Base-by-base conservation (phyloP, 2,797 vertebrate genomes). In the Mus minutoides region DNA sequence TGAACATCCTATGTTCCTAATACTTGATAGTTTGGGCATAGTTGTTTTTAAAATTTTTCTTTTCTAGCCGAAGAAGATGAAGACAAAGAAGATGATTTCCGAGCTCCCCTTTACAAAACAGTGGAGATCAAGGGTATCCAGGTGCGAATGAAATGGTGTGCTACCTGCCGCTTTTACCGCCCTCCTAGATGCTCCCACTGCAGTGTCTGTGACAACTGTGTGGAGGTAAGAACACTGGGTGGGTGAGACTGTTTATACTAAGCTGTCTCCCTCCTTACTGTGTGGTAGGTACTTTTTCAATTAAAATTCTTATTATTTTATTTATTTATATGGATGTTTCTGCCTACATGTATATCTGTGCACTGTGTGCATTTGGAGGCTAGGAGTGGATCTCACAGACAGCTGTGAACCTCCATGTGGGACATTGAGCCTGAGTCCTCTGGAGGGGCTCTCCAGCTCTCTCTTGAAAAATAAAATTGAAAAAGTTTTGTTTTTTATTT, bases 61-160 rank as follows among this genome's bases (percentile, higher is more conserved):
- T 0, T 0, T 0, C 79, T 67, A 99, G 99, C 99, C 76, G 99
- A 99, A 97, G 99, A 99, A 97, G 99, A 99, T 77, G 99, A 99
- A 98, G 99, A 99, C 96, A 99, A 99, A 98, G 99, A 99, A 97
- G 99, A 99, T 5, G 99, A 99, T 98, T 99, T 99, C 98, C 99
- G 99, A 0, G 99, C 99, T 73, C 99, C 99, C 0, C 99, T 99
- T 21, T 99, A 99, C 97, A 99, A 99, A 98, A 99, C 99, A 0
- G 99, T 99, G 98, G 99, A 99, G 98, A 99, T 99, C 98, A 99
- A 99, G 97, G 99, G 99, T 89, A 99, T 99, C 97, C 99, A 99
- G 98, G 99, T 99, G 98, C 99, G 99, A 98, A 99, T 99, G 99
- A 99, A 99, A 94, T 99, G 99, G 99, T 99, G 99, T 14, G 99